phyloP scores from a whole-genome alignment of 2,797 vertebrate species.

The Sciurus carolinensis region DNA sequence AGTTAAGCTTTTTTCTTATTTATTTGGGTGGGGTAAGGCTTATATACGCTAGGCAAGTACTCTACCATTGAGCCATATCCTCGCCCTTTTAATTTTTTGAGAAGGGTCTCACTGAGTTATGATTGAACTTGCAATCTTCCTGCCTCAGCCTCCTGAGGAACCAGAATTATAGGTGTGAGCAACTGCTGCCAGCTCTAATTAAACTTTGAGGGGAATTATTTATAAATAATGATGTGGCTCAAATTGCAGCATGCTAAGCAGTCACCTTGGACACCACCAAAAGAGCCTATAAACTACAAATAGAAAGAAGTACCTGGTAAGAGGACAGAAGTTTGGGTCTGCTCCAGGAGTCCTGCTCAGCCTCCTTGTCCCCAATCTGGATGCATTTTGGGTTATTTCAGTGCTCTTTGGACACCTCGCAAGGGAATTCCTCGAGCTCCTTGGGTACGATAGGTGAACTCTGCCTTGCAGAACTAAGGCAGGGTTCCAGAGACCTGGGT shows the following conservation, averaged over 20 bases:
- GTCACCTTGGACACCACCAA: neutral
- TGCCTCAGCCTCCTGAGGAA: too few relatives aligned
- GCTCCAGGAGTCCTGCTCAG: neutral
- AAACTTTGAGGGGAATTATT: neutral
- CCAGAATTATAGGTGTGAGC: neutral
- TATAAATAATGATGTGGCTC: constrained; percentile 43
- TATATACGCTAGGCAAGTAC: too few relatives aligned
- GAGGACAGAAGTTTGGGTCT: neutral
- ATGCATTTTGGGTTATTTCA: neutral
- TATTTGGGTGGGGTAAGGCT: neutral
- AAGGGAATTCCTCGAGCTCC: neutral
- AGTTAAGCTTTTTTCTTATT: neutral
- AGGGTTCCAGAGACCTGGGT: neutral
- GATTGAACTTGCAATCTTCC: too few relatives aligned
- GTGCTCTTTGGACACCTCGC: neutral
- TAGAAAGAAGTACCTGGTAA: neutral
- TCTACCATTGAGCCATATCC: too few relatives aligned
- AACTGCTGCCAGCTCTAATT: neutral
- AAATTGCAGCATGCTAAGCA: neutral
- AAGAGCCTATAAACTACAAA: neutral
- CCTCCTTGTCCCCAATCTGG: neutral
- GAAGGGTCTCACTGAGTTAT: too few relatives aligned
- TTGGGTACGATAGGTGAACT: neutral
- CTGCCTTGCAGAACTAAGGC: neutral
- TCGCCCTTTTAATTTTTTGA: too few relatives aligned